Conservation (phyloP, 2,888 invertebrate genomes). For the Ceriagrion tenellum region DNA sequence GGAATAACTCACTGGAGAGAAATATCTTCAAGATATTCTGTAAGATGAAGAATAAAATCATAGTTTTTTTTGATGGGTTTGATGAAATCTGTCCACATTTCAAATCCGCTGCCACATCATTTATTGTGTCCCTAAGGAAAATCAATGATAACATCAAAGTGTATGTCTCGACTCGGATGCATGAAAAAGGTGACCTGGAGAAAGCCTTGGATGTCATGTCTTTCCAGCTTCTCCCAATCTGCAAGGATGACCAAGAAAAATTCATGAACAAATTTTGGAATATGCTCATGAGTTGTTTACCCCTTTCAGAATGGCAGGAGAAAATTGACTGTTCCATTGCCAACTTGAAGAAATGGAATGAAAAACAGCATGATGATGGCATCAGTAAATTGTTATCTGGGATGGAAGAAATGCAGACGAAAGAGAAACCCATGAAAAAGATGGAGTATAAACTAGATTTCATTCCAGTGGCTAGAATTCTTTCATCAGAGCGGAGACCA, state of each 20-base stretch:
- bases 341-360: not conserved
- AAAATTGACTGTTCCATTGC: not conserved
- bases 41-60: not conserved
- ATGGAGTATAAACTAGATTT: not conserved
- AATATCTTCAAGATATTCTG: not conserved
- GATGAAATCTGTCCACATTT: not conserved
- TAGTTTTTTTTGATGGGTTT: conserved; percentile 22
- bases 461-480: not conserved
- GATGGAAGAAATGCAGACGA: not conserved
- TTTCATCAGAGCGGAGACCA: not conserved
- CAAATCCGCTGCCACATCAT: not conserved
- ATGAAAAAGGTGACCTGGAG: conserved; percentile 13
- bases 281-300: not conserved
- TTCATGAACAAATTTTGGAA: conserved; percentile 18
- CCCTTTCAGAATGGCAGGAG: not conserved
- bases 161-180: not conserved
- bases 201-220: not conserved
- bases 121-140: not conserved
- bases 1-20: not conserved
- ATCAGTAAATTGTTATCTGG: not conserved
- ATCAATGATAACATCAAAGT: not conserved
- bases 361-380: not conserved
- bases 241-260: not conserved
- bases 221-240: not conserved
- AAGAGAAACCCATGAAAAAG: not conserved